Base-by-base conservation (phyloP, 2,888 invertebrate species). In the Disparrhopalites patrizii region DNA sequence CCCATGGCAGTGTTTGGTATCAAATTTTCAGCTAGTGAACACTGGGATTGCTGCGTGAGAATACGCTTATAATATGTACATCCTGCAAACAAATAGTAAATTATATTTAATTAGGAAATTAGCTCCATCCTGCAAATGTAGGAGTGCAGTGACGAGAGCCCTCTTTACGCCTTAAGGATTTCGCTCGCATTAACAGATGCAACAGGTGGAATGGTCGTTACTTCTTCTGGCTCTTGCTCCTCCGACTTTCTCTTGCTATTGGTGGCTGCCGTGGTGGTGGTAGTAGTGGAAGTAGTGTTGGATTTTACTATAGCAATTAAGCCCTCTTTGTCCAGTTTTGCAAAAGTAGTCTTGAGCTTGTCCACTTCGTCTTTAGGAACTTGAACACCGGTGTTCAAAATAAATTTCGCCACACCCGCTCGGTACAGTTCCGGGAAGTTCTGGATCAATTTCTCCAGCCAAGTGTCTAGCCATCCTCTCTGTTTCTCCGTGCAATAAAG, bases 401-500 rank as follows among this genome's bases (percentile, higher is more conserved):
- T 47, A 36, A 64, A 69, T 56, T 69, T 69, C 0, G 67, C 69
- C 0, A 69, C 67, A 33, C 62, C 64, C 25, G 69, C 69, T 25
- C 67, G 25, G 50, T 69, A 69, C 28, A 69, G 28, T 15, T 69
- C 69, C 13, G 69, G 69, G 31, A 60, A 50, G 25, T 60, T 28
- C 30, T 67, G 62, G 1, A 67, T 64, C 10, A 69, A 56, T 30
- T 64, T 62, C 15, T 65, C 65, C n/a, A 65, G 8, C 69, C 69
- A 69, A 7, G 47, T 57, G 13, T 67, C 38, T 51, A 69, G 20
- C 62, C 65, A 61, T 18, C 57, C 65, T 20, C 33, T 65, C 50
- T 69, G 69, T 25, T 57, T 67, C 20, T 69, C 69, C n/a, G 69
- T 69, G 30, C 69, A 69, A 3, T 61, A 27, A 3, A 69, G 20